Conservation (phyloP, 2,888 invertebrate genomes). For the Hesperia comma region DNA sequence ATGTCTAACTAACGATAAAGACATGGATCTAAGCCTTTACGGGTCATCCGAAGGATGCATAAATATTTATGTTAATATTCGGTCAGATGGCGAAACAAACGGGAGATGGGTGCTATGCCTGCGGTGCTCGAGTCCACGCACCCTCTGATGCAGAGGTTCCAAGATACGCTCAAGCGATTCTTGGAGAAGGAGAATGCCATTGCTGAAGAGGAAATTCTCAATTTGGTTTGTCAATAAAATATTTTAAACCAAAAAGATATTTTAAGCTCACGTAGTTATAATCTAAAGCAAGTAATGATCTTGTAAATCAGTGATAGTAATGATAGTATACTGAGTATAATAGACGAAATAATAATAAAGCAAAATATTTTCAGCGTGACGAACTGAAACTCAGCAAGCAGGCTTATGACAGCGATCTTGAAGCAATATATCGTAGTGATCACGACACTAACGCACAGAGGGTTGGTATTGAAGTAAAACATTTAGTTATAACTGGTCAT, state of each 20-base stretch:
- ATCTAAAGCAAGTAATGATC: too few relatives aligned
- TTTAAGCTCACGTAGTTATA: too few relatives aligned
- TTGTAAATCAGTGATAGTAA: too few relatives aligned
- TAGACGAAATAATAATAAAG: neutral
- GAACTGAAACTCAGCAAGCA: conserved; percentile 63
- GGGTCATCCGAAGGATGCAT: too few relatives aligned
- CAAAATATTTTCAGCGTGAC: conserved; percentile 58
- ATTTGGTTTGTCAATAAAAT: conserved; percentile 79
- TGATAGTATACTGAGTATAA: too few relatives aligned
- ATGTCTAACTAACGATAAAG: too few relatives aligned
- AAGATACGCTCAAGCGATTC: conserved; percentile 87
- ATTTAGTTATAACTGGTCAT: too few relatives aligned
- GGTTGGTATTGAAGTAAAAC: conserved; percentile 56
- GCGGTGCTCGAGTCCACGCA: conserved; percentile 88
- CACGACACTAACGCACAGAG: conserved; percentile 86
- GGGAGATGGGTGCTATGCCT: conserved; percentile 67
- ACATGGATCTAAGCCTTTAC: too few relatives aligned
- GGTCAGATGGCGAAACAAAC: conserved; percentile 68
- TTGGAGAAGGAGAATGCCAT: conserved; percentile 86
- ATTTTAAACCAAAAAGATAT: too few relatives aligned
- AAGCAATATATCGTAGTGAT: conserved; percentile 82
- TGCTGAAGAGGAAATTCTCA: conserved; percentile 86
- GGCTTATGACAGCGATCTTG: conserved; percentile 78
- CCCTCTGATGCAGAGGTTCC: conserved; percentile 89
- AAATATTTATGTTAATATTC: too few relatives aligned